Base-by-base conservation (phyloP, 2,888 invertebrate genomes). In the Yponomeuta cagnagella region DNA sequence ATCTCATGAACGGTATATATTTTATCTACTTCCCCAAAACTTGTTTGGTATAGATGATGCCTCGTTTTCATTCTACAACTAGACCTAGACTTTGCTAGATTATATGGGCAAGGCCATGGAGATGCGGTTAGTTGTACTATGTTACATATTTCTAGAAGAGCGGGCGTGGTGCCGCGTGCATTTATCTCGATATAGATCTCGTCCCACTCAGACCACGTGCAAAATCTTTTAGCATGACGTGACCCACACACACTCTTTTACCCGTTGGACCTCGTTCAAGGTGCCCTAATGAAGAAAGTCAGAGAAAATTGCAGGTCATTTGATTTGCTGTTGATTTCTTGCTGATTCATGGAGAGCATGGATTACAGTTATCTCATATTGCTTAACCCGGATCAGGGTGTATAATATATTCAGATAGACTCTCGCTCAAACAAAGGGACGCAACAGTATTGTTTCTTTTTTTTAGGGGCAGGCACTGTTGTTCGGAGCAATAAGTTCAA, bases 1-100 rank as follows among this genome's bases (percentile, higher is more conserved):
- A 65, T 74, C 76, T 75, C 75, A 73, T 73, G 74, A 87, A 87
- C 85, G 82, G 86, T 84, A 83, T 79, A 8, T 23, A 23, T 23
- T 43, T 43, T 8, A 43, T 43, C 43, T 43, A 43, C 43, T 78
- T 76, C 79, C 77, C 79, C 76, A 79, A 80, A 79, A 80, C 78
- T 78, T 79, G 77, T 78, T 75, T 78, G 75, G 52, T 75, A 79
- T 77, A 58, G 3, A 15, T 58, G 15, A 43, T 9, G 43, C 43
- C 15, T 15, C 52, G 52, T 58, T 58, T 58, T 58, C 1, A 12
- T 58, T 58, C 52, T 2, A 43, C 43, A 8, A 43, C 43, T 8
- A 43, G 43, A 43, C 74, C 74, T 77, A 23, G 23, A 23, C 23
- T 23, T 23, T 75, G 74, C 30, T 68, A 68, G 71, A 52, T 71